Evolutionary conservation across 1,140 invertebrate genomes (phyloP).

Genomic region (Lucilia sericata): DNA sequence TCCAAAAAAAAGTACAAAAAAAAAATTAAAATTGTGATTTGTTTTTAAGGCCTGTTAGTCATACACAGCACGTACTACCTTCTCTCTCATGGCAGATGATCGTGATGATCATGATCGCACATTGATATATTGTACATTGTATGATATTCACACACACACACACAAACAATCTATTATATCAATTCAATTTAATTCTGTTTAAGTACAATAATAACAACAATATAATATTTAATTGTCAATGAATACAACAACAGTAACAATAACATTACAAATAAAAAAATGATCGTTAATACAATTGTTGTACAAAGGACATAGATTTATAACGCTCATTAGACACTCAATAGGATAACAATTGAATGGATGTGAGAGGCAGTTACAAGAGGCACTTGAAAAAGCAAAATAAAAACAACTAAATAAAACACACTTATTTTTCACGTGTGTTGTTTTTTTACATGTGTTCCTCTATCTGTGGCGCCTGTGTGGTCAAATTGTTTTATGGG

Average conservation of each 20-base stretch:
- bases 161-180: neutral
- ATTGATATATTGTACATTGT: neutral
- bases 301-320: slow-evolving; percentile 35
- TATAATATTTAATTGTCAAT: slow-evolving; percentile 44
- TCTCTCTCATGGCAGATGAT: slow-evolving; percentile 32
- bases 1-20: neutral
- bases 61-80: slow-evolving; percentile 42
- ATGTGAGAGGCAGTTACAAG: slow-evolving; percentile 42
- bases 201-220: slow-evolving; percentile 31
- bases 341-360: slow-evolving; percentile 40
- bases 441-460: neutral
- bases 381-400: slow-evolving; percentile 22
- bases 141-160: slow-evolving; percentile 13
- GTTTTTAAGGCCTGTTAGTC: slow-evolving; percentile 11
- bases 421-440: neutral
- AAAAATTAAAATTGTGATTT: slow-evolving; percentile 37
- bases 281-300: neutral
- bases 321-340: slow-evolving; percentile 44
- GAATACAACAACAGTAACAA: slow-evolving; percentile 16
- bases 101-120: neutral
- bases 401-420: no score
- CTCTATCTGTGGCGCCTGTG: slow-evolving; percentile 39
- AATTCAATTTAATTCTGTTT: slow-evolving; percentile 23
- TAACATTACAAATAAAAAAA: neutral
- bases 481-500: slow-evolving; percentile 23